Conservation (phyloP, 2,113 vertebrate species). For the Noctilio leporinus region DNA sequence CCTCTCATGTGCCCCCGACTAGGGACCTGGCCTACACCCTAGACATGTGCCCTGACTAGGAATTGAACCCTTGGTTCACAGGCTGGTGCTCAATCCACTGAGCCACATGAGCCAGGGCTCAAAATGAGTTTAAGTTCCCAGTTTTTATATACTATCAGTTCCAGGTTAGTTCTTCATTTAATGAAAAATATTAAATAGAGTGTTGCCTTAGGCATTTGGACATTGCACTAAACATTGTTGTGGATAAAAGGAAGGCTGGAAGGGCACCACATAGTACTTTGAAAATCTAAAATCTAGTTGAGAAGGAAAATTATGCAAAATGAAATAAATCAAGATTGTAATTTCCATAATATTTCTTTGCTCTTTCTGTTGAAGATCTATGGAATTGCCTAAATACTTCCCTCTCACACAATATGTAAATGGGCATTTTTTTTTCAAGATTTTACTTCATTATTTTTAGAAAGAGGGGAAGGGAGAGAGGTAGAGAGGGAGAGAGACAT, state of each 20-base stretch:
- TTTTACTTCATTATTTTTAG: too few species aligned
- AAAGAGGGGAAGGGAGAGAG: too few species aligned
- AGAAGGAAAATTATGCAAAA: not conserved
- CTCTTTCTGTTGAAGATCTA: not conserved
- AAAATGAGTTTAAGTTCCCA: conserved; percentile 12
- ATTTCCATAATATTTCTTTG: not conserved
- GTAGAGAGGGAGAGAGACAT: too few species aligned
- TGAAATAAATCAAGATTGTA: not conserved
- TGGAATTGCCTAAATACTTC: not conserved
- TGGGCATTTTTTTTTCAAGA: too few species aligned
- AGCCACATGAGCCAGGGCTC: too few species aligned
- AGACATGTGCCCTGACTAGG: too few species aligned
- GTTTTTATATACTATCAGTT: not conserved
- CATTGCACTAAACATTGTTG: not conserved
- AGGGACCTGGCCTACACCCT: too few species aligned
- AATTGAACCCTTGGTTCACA: too few species aligned
- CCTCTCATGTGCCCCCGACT: too few species aligned
- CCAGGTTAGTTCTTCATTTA: not conserved
- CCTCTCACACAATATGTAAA: not conserved
- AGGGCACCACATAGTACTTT: not conserved
- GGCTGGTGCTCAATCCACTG: too few species aligned
- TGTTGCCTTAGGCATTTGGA: not conserved
- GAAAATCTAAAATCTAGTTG: not conserved
- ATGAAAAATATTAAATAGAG: too few species aligned
- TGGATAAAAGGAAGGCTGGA: not conserved